Evolutionary conservation across 2,888 invertebrate genomes (phyloP).

Genomic region (Noctua comes): DNA sequence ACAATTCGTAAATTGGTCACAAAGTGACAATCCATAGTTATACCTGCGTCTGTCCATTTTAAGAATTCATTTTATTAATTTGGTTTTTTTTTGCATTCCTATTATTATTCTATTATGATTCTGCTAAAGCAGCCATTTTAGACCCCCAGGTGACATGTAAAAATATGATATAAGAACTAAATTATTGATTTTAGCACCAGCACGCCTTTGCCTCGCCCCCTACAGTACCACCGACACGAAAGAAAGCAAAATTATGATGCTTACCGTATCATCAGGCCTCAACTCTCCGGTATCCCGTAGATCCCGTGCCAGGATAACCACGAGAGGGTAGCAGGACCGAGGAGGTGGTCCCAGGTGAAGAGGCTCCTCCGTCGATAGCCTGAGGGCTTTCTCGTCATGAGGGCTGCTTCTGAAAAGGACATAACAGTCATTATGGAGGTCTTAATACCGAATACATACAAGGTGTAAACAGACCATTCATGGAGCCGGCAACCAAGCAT

Average conservation of each 20-base stretch:
- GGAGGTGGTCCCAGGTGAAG: constrained; percentile 93
- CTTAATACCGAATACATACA: background rate
- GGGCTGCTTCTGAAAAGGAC: constrained; percentile 90
- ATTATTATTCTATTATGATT: too few species aligned
- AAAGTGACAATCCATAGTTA: too few species aligned
- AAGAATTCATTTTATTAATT: too few species aligned
- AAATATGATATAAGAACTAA: background rate
- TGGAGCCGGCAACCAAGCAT: too few species aligned
- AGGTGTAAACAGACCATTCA: too few species aligned
- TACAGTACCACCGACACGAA: background rate
- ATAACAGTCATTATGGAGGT: background rate
- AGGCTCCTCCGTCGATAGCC: constrained; percentile 91
- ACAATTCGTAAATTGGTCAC: too few species aligned
- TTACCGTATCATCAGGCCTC: constrained; percentile 95
- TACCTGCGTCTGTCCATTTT: too few species aligned
- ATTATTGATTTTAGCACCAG: too few species aligned
- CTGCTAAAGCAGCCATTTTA: too few species aligned
- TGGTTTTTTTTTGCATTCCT: too few species aligned
- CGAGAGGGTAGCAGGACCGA: constrained; percentile 94
- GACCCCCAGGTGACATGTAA: background rate
- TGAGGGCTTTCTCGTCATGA: constrained; percentile 92
- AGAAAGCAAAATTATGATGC: background rate
- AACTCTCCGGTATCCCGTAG: constrained; percentile 90
- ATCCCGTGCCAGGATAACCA: constrained; percentile 93
- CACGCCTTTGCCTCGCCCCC: background rate